Conservation (phyloP, 1,140 invertebrate species). For the Calliphora vicina region DNA sequence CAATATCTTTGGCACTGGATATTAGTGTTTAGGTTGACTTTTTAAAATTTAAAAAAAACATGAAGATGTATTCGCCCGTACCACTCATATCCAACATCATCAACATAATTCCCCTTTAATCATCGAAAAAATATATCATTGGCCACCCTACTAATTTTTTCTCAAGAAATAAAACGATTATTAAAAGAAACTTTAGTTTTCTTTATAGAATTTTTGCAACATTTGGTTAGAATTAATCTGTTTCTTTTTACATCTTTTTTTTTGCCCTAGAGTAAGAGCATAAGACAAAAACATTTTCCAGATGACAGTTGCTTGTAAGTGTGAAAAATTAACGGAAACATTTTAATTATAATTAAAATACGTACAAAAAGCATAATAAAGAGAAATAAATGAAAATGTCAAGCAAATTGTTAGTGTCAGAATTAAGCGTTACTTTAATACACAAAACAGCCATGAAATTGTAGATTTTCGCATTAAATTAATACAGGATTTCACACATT, state of each 20-base stretch:
- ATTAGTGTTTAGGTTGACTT: too few relatives aligned
- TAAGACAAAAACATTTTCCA: neutral
- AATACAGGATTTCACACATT: neutral
- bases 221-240: neutral
- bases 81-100: too few relatives aligned
- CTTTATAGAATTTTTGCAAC: neutral
- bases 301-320: neutral
- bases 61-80: too few relatives aligned
- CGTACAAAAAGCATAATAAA: neutral
- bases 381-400: neutral
- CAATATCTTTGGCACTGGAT: too few relatives aligned
- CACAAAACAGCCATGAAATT: slow-evolving; percentile 20
- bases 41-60: too few relatives aligned
- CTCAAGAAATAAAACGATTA: neutral
- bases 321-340: slow-evolving; percentile 21
- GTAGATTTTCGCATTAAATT: neutral
- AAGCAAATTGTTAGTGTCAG: slow-evolving; percentile 15
- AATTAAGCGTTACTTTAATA: slow-evolving; percentile 29
- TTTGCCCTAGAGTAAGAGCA: neutral
- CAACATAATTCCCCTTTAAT: neutral
- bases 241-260: neutral
- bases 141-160: neutral
- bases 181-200: neutral
- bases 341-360: slow-evolving; percentile 33
- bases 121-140: neutral